phyloP scores from a whole-genome alignment of 1,140 invertebrate genomes.

The Coenobita brevimanus region DNA sequence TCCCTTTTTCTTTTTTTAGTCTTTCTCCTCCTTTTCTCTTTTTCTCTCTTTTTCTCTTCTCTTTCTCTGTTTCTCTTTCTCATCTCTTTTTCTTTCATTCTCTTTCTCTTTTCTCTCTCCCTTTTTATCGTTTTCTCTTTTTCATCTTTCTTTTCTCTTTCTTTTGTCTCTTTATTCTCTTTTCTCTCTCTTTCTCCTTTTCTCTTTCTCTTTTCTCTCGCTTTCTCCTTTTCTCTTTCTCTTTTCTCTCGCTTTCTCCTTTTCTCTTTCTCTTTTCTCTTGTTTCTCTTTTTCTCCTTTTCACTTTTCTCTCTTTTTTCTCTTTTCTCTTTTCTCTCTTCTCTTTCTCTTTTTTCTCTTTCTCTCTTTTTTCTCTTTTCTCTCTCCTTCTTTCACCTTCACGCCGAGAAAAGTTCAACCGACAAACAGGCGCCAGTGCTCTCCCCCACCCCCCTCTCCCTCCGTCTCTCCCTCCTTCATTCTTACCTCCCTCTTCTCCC shows the following conservation, averaged over 20 bases:
- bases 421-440: too few species aligned
- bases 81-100: neutral
- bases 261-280: neutral
- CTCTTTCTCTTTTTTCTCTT: neutral
- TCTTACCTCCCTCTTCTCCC: neutral
- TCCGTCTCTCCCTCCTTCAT: neutral
- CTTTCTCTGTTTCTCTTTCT: neutral
- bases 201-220: neutral
- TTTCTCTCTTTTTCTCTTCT: neutral
- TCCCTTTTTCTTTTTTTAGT: too few species aligned
- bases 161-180: neutral
- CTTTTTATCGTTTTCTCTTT: neutral
- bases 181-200: neutral
- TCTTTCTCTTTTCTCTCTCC: neutral
- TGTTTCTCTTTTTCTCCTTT: neutral
- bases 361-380: neutral
- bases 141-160: neutral
- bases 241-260: neutral
- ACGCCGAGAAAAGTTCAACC: too few species aligned
- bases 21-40: neutral
- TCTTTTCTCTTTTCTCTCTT: neutral
- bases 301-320: neutral
- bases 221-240: too few species aligned
- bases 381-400: too few species aligned
- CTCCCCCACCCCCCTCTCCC: slow-evolving; percentile 1